Evolutionary conservation across 1,140 invertebrate genomes (phyloP).

Genomic region (Centruroides sculpturatus): DNA sequence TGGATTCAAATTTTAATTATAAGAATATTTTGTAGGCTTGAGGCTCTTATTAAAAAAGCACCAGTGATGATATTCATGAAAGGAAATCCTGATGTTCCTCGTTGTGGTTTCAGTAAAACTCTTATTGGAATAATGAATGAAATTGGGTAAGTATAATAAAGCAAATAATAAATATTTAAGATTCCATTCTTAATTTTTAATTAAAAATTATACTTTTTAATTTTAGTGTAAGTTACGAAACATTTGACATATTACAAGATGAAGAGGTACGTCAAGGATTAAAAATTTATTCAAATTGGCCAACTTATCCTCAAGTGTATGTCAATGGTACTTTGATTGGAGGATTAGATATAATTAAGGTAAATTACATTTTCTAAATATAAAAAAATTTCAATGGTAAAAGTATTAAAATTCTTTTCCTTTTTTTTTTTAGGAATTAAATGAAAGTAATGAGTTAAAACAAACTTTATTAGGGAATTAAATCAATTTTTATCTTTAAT

Average conservation of each 20-base stretch:
- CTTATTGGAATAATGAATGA: neutral
- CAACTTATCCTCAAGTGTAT: conserved; percentile 82
- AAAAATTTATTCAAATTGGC: conserved; percentile 90
- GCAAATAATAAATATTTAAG: neutral
- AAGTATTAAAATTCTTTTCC: too few relatives aligned
- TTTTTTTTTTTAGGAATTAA: too few relatives aligned
- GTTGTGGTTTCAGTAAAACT: conserved; percentile 47
- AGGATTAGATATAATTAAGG: conserved; percentile 89
- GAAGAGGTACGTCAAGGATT: conserved; percentile 80
- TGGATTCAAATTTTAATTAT: too few relatives aligned
- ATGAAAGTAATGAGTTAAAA: too few relatives aligned
- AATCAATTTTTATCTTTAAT: too few relatives aligned
- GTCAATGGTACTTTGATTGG: conserved; percentile 87
- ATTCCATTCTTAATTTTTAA: neutral
- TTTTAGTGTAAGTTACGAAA: neutral
- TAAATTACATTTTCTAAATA: neutral
- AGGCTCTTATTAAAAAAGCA: conserved; percentile 62
- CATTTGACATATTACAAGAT: conserved; percentile 77
- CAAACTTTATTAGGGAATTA: too few relatives aligned
- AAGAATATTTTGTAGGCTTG: conserved; percentile 38
- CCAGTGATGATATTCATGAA: conserved; percentile 98
- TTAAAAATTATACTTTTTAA: neutral
- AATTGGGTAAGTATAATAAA: neutral
- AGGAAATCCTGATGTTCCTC: conserved; percentile 60
- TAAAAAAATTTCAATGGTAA: too few relatives aligned